Evolutionary conservation across 2,888 invertebrate genomes (phyloP).

Genomic region (Microctonus brassicae): DNA sequence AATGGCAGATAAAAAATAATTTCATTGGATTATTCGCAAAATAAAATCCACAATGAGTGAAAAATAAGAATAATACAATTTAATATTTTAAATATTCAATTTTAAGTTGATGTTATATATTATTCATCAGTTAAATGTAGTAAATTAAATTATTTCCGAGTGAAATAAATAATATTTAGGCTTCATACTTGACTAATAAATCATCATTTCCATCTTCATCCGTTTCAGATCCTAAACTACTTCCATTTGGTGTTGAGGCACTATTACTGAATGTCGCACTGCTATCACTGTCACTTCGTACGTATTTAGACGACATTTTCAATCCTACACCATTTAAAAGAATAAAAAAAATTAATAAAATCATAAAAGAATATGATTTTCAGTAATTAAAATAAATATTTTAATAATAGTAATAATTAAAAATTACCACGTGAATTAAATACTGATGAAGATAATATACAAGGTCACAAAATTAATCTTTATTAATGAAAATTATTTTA

Average conservation of each 20-base stretch:
- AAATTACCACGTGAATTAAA: neutral
- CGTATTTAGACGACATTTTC: slow-evolving; percentile 55
- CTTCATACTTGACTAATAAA: slow-evolving; percentile 62
- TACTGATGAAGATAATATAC: neutral
- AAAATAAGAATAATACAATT: no score
- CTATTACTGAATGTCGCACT: slow-evolving; percentile 71
- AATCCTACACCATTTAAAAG: neutral
- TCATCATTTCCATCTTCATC: slow-evolving; percentile 66
- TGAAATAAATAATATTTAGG: neutral
- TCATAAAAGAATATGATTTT: neutral
- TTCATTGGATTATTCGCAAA: no score
- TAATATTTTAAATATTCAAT: no score
- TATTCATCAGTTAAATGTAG: no score
- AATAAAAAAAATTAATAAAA: neutral
- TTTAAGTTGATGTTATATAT: no score
- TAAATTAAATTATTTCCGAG: neutral
- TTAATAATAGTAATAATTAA: neutral
- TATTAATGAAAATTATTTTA: neutral
- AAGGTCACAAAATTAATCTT: neutral
- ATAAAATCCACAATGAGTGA: no score
- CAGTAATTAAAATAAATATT: neutral
- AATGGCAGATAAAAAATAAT: no score
- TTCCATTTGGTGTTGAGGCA: slow-evolving; percentile 67
- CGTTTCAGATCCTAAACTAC: slow-evolving; percentile 65
- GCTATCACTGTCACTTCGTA: slow-evolving; percentile 65